Evolutionary conservation across 2,888 invertebrate genomes (phyloP), one percentile per base, ranked within the genome.

Genomic region (Oasisia sp.): DNA sequence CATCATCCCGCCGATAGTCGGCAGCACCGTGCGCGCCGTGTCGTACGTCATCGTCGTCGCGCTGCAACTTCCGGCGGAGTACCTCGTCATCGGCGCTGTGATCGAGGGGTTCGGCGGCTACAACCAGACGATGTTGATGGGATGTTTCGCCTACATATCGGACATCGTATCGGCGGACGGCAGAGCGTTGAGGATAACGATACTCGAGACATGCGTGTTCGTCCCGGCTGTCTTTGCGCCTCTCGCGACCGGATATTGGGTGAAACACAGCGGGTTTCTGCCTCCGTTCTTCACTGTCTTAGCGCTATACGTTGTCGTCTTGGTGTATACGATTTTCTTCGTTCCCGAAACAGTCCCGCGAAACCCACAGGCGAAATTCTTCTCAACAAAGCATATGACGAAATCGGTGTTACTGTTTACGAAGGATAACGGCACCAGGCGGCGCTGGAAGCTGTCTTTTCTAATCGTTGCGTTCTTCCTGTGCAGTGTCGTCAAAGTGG

Each of bases 1-100:
- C 90, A 93, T 94, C 44, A 58, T 94, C 3, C 93, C 93, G 19
- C 93, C 94, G n/a, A 38, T 93, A 12, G 89, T 93, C 14, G 92
- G 92, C 11, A 90, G 58, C 44, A 38, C 92, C 8, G 19, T 92
- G 32, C 45, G 89, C 8, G 45, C 91, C 5, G 0, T 93, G 9
- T 44, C 89, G 56, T 92, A 92, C 45, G 32, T 92, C 32, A 9
- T 92, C 11, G 91, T 93, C n/a, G 89, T 93, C n/a, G 32, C 50
- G 32, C 91, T 92, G 4, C n/a, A 92, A 2, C 38, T 91, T 45
- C 91, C 93, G 3, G 45, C 93, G 38, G 92, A 92, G 91, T 89
- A 89, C n/a, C 56, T 93, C 14, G 38, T 93, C 3, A 32, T 93
- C 12, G 91, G 90, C 9, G 38, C 38, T 27, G 50, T 93, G 32